phyloP scores from a whole-genome alignment of 2,888 invertebrate genomes.

The Cremastinae sp. region DNA sequence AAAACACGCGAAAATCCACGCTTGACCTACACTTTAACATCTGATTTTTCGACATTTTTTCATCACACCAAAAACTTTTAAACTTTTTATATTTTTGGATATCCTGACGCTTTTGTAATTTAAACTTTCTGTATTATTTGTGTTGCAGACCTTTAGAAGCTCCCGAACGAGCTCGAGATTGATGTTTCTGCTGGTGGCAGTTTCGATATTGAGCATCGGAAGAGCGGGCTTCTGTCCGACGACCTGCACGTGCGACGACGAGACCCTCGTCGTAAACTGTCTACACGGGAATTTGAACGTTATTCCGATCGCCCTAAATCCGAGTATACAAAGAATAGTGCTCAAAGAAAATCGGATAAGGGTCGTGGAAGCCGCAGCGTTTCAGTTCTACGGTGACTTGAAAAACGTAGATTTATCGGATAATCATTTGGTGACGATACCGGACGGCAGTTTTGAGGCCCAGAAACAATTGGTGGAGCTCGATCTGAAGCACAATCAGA shows the following conservation, averaged over 20 bases:
- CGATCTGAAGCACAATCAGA: slow-evolving; percentile 92
- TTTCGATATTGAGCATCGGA: slow-evolving; percentile 63
- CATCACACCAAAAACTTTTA: neutral
- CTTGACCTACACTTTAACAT: too few species aligned
- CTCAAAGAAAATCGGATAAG: slow-evolving; percentile 93
- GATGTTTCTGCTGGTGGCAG: slow-evolving; percentile 63
- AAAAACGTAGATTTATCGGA: slow-evolving; percentile 91
- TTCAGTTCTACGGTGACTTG: slow-evolving; percentile 94
- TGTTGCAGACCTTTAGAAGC: slow-evolving; percentile 57
- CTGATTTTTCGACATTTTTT: neutral
- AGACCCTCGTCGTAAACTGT: slow-evolving; percentile 92
- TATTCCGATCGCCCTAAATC: slow-evolving; percentile 94
- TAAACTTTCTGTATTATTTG: slow-evolving; percentile 6
- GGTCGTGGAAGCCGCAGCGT: slow-evolving; percentile 91
- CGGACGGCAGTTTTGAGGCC: slow-evolving; percentile 88
- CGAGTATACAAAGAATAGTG: slow-evolving; percentile 92
- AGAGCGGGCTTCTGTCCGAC: slow-evolving; percentile 89
- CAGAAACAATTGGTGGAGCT: slow-evolving; percentile 92
- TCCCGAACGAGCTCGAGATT: slow-evolving; percentile 43
- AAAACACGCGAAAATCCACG: neutral
- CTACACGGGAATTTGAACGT: slow-evolving; percentile 93
- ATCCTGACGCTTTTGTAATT: slow-evolving; percentile 6
- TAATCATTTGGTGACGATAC: slow-evolving; percentile 92
- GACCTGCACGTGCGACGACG: slow-evolving; percentile 94
- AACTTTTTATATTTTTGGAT: neutral